phyloP scores from a whole-genome alignment of 2,888 invertebrate species.

The Agonopterix heracliana region DNA sequence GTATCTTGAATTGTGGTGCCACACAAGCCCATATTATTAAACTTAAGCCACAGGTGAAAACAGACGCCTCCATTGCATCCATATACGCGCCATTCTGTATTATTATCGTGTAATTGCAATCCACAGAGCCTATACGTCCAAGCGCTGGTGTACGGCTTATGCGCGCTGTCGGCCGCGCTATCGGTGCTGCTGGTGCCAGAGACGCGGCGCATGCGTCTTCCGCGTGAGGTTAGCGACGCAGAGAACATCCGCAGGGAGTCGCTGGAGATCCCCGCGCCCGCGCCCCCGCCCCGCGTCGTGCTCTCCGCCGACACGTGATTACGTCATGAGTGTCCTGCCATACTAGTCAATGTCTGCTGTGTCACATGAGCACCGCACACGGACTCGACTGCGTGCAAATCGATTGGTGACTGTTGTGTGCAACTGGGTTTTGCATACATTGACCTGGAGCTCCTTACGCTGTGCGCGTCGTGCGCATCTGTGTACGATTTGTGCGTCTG shows the following conservation, averaged over 20 bases:
- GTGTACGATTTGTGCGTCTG: too few species aligned
- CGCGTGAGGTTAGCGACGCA: constrained; percentile 70
- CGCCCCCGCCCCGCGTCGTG: constrained; percentile 10
- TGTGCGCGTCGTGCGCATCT: too few species aligned
- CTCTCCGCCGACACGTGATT: constrained; percentile 23
- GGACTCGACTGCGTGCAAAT: too few species aligned
- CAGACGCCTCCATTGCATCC: too few species aligned
- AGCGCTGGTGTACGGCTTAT: constrained; percentile 65
- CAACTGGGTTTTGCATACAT: too few species aligned
- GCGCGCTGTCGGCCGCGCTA: constrained; percentile 56
- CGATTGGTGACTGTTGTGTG: too few species aligned
- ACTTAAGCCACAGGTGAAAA: too few species aligned
- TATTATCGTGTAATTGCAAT: not conserved
- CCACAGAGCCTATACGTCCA: constrained; percentile 43
- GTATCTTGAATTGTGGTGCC: too few species aligned
- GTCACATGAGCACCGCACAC: too few species aligned
- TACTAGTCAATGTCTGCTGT: not conserved
- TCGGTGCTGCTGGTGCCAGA: constrained; percentile 77
- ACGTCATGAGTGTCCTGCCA: not conserved
- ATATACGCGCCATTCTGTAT: too few species aligned
- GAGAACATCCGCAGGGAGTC: constrained; percentile 27
- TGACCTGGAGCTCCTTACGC: too few species aligned
- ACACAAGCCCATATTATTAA: too few species aligned
- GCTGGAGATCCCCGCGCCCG: constrained; percentile 9
- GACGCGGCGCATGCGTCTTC: constrained; percentile 74